Percentiles rank a stretch among this genome's conserved stretches.
phyloP scores from a whole-genome alignment of 1,140 invertebrate genomes.

The Maconellicoccus hirsutus region DNA sequence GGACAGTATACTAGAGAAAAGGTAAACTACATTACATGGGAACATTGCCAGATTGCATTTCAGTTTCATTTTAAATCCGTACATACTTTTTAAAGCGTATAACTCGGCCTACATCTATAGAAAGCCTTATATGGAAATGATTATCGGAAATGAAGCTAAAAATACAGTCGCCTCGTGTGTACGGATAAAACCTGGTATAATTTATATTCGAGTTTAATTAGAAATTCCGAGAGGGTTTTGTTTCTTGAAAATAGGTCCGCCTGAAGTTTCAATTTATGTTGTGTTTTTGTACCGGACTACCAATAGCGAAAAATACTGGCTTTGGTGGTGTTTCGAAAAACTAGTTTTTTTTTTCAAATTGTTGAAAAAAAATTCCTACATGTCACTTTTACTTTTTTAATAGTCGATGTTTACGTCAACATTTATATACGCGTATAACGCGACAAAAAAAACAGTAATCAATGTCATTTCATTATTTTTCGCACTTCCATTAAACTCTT shows the following conservation, averaged over 20 bases:
- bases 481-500: too few species aligned
- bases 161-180: neutral
- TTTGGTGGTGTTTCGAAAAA: too few species aligned
- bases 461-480: too few species aligned
- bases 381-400: too few species aligned
- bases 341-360: too few species aligned
- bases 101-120: neutral
- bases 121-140: neutral
- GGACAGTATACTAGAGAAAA: neutral
- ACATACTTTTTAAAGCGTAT: neutral
- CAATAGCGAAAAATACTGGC: too few species aligned
- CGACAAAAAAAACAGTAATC: too few species aligned
- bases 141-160: neutral
- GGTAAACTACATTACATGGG: neutral
- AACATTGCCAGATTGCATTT: neutral
- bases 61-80: neutral
- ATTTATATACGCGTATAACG: too few species aligned
- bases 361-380: too few species aligned
- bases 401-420: too few species aligned
- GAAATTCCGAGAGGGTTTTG: neutral
- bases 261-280: neutral
- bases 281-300: too few species aligned
- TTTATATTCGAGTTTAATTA: constrained; percentile 1
- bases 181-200: neutral
- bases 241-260: neutral